A percentile compares a stretch with the other conserved stretches of the same genome.
Evolutionary conservation across 2,888 invertebrate species (phyloP).

Genomic region (Pterostichus niger): DNA sequence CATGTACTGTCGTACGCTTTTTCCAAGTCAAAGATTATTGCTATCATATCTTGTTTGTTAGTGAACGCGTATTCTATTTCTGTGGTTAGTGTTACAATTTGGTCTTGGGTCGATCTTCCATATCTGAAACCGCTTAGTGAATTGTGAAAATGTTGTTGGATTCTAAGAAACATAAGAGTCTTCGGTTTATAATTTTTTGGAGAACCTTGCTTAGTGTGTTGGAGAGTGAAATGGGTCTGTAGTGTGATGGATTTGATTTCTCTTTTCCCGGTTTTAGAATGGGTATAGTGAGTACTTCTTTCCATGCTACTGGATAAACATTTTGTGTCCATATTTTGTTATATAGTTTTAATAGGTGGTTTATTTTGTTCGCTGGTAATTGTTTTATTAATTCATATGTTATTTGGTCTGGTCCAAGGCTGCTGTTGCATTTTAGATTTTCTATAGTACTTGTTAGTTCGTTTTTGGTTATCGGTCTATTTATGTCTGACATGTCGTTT

Average conservation of each 20-base stretch:
- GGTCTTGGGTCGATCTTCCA: constrained; percentile 37
- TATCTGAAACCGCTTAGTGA: constrained; percentile 51
- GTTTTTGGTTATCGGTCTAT: neutral
- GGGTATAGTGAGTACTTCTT: constrained; percentile 34
- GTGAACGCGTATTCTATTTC: constrained; percentile 51
- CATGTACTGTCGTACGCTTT: no score
- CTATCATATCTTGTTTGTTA: constrained; percentile 38
- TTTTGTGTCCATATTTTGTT: constrained; percentile 30
- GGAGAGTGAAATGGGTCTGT: no score
- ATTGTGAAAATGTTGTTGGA: constrained; percentile 31
- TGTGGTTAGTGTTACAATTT: constrained; percentile 17
- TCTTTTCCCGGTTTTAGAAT: constrained; percentile 45
- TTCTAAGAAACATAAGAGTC: constrained; percentile 48
- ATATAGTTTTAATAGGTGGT: constrained; percentile 11
- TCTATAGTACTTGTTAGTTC: constrained; percentile 7
- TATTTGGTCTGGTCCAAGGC: constrained; percentile 35
- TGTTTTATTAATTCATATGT: constrained; percentile 44
- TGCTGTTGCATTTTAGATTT: constrained; percentile 7
- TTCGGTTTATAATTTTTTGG: constrained; percentile 45
- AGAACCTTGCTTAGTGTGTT: constrained; percentile 46
- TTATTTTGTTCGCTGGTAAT: neutral
- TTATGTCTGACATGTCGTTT: neutral
- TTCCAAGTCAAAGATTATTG: constrained; percentile 39
- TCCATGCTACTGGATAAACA: constrained; percentile 22
- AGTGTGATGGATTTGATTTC: constrained; percentile 27